phyloP scores from a whole-genome alignment of 2,797 vertebrate genomes.

The Sebastes kiyomatsui region DNA sequence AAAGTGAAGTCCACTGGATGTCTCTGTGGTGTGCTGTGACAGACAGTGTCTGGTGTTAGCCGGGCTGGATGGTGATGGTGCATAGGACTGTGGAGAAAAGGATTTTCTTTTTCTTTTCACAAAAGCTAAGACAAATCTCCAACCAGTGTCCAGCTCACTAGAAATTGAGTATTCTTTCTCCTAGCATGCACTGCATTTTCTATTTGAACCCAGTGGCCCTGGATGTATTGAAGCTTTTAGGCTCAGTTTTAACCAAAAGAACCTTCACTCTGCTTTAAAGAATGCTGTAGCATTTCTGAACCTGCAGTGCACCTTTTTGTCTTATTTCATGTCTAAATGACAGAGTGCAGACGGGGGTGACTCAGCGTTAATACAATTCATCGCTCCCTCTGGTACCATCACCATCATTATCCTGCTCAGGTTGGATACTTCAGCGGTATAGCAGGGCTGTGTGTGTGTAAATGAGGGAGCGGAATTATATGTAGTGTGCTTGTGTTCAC shows the following conservation, averaged over 20 bases:
- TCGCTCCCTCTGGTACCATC: conserved; percentile 27
- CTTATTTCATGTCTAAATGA: conserved; percentile 41
- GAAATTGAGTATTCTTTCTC: not conserved
- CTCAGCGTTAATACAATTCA: conserved; percentile 25
- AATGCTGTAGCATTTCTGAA: not conserved
- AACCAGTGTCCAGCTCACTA: not conserved
- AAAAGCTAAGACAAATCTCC: conserved; percentile 20
- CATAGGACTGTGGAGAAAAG: conserved; percentile 8
- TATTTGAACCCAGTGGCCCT: not conserved
- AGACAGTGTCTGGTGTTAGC: not conserved
- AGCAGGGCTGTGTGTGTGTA: not conserved
- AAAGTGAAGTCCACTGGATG: conserved; percentile 28
- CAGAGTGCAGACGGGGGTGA: conserved; percentile 29
- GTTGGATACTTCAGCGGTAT: not conserved
- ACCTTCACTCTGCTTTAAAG: not conserved
- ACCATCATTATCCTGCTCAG: conserved; percentile 20
- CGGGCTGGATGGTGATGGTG: not conserved
- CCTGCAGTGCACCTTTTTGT: not conserved
- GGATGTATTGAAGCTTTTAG: not conserved
- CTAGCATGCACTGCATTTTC: not conserved
- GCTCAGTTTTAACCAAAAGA: not conserved
- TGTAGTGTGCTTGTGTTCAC: not conserved
- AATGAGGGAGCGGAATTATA: not conserved
- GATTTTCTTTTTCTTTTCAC: conserved; percentile 11
- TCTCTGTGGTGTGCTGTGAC: conserved; percentile 21